Base-by-base conservation (phyloP, 2,888 invertebrate species). In the Pomacea canaliculata region DNA sequence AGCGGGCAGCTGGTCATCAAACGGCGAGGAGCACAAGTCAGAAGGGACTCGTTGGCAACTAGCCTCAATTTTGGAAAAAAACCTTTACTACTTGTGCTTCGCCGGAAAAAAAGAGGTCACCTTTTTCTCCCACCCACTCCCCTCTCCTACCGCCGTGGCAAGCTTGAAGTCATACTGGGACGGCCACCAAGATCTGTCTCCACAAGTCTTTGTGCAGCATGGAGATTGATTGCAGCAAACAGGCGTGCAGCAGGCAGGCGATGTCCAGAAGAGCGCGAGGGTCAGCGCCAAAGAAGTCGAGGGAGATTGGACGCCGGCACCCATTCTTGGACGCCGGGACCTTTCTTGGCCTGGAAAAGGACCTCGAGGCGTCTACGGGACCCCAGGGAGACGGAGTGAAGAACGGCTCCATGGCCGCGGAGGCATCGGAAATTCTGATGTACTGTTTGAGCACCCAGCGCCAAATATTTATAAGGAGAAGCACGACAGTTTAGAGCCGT, bases 391-490 rank as follows among this genome's bases (percentile, higher is more conserved):
- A 27, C 16, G 76, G 18, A 51, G 71, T 18, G 66, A 70, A 70
- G 62, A 23, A 63, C 46, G 23, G 51, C 19, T 46, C 60, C 68
- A 19, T 10, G 69, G 23, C 70, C 23, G 63, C 62, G 48, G n/a
- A 65, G 49, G 13, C n/a, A 70, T 73, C 73, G 56, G 73, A 77
- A 73, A 73, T 73, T 73, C 73, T 66, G 73, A 79, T 76, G 71
- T 73, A 72, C 70, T 70, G 78, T 79, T 73, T 76, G 71, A 73
- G 76, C 76, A 71, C 60, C 27, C 63, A 69, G 72, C 71, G 74
- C 76, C 73, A 79, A 79, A 79, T 79, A 76, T 79, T 79, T 79
- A 76, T 71, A 65, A 69, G 74, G 79, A 73, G 71, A 77, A 77
- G 74, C 71, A 79, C 68, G 76, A 73, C 76, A 77, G 71, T 68